Conservation (phyloP, 2,888 invertebrate genomes). For the Heteromurus nitidus region DNA sequence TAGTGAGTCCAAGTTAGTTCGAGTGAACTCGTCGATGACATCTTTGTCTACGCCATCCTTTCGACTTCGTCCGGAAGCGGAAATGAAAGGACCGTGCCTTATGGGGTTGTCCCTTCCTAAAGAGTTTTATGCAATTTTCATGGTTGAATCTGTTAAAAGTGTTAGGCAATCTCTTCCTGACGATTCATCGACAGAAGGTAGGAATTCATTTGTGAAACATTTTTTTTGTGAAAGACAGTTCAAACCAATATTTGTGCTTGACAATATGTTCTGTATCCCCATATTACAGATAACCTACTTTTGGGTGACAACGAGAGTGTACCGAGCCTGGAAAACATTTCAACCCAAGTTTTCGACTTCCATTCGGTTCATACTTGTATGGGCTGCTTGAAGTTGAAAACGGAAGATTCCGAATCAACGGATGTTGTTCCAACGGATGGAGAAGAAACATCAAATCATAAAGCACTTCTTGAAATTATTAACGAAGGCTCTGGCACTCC, state of each 20-base stretch:
- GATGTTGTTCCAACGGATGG: not conserved
- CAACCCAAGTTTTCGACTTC: slow-evolving; percentile 61
- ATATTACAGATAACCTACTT: slow-evolving; percentile 16
- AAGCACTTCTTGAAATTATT: slow-evolving; percentile 25
- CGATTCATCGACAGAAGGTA: not conserved
- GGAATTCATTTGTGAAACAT: not conserved
- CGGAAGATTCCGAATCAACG: slow-evolving; percentile 62
- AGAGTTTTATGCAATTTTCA: slow-evolving; percentile 82
- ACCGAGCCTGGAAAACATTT: slow-evolving; percentile 41
- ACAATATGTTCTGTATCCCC: too few species aligned
- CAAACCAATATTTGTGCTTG: too few species aligned
- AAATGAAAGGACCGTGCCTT: slow-evolving; percentile 79
- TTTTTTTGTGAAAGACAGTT: too few species aligned
- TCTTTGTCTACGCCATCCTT: slow-evolving; percentile 73
- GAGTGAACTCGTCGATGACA: slow-evolving; percentile 74
- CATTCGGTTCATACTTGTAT: slow-evolving; percentile 72
- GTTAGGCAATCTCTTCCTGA: too few species aligned
- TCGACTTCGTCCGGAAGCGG: slow-evolving; percentile 69
- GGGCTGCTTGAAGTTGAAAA: slow-evolving; percentile 67
- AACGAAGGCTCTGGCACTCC: slow-evolving; percentile 34
- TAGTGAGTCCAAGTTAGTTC: slow-evolving; percentile 68
- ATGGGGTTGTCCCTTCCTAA: slow-evolving; percentile 86
- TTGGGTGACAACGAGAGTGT: slow-evolving; percentile 51
- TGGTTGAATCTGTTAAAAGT: slow-evolving; percentile 76
- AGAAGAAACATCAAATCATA: slow-evolving; percentile 13